Conservation (phyloP, 2,888 invertebrate genomes). For the Eilema caniola region DNA sequence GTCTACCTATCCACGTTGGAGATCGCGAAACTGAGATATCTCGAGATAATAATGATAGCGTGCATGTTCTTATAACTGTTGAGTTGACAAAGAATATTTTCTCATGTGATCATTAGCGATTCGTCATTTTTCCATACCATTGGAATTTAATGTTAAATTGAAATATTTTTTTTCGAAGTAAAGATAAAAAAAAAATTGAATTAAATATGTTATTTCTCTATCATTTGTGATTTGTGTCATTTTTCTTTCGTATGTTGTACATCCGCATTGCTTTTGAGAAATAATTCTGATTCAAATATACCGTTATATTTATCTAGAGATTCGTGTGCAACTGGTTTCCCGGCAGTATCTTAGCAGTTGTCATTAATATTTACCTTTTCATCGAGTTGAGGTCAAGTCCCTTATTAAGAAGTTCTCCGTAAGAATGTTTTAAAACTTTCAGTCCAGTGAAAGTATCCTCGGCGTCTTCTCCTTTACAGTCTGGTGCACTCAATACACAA, state of each 20-base stretch:
- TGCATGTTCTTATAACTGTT: slow-evolving; percentile 34
- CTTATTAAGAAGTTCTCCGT: slow-evolving; percentile 79
- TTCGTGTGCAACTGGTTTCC: slow-evolving; percentile 33
- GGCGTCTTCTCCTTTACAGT: slow-evolving; percentile 74
- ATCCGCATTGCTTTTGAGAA: slow-evolving; percentile 1
- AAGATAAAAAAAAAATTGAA: background rate
- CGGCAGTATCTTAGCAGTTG: slow-evolving; percentile 20
- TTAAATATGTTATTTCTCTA: background rate
- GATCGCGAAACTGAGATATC: slow-evolving; percentile 37
- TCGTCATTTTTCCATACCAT: background rate
- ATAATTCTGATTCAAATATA: slow-evolving; percentile 24
- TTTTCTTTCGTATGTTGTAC: background rate
- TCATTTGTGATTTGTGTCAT: background rate
- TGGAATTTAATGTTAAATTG: background rate
- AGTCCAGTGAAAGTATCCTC: slow-evolving; percentile 86
- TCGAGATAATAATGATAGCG: slow-evolving; percentile 50
- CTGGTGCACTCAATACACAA: slow-evolving; percentile 64
- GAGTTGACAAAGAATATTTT: slow-evolving; percentile 49
- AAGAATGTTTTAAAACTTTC: slow-evolving; percentile 83
- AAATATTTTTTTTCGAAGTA: background rate
- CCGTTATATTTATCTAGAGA: slow-evolving; percentile 46
- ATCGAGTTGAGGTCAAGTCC: slow-evolving; percentile 63
- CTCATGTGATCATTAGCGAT: slow-evolving; percentile 46
- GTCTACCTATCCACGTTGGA: slow-evolving; percentile 19
- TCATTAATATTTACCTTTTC: slow-evolving; percentile 69